Conservation (phyloP, 2,113 vertebrate genomes). For the Embiotoca jacksoni region DNA sequence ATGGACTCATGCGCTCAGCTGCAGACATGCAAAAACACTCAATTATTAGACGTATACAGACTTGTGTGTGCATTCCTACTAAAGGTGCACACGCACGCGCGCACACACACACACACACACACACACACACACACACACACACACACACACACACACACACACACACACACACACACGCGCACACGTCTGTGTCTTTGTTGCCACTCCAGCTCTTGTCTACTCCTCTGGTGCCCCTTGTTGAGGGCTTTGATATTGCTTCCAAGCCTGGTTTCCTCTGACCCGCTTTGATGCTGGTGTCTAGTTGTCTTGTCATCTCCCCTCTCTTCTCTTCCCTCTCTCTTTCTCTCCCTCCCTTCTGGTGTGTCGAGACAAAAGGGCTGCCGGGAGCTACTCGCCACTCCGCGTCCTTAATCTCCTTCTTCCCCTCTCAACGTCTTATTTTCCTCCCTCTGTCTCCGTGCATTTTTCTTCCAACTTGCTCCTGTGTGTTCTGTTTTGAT, state of each 20-base stretch:
- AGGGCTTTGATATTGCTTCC: conserved; percentile 75
- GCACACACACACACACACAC: neutral
- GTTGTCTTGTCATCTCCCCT: conserved; percentile 69
- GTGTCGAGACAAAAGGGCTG: conserved; percentile 34
- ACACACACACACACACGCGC: conserved; percentile 24
- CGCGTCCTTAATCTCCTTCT: conserved; percentile 62
- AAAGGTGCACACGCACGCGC: neutral
- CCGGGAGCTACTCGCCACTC: conserved; percentile 54
- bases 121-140: conserved; percentile 5
- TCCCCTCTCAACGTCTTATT: conserved; percentile 51
- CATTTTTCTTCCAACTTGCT: conserved; percentile 20
- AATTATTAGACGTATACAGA: conserved; percentile 35
- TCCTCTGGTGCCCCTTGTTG: conserved; percentile 70
- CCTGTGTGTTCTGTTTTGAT: conserved; percentile 27
- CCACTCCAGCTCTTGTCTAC: conserved; percentile 74
- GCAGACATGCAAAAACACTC: conserved; percentile 35
- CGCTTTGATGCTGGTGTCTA: conserved; percentile 77
- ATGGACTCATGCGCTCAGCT: conserved; percentile 3
- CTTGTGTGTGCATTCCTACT: conserved; percentile 34
- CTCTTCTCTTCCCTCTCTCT: conserved; percentile 16
- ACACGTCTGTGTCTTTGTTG: conserved; percentile 60
- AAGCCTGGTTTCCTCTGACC: conserved; percentile 76
- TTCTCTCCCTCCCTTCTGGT: conserved; percentile 32
- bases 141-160: conserved; percentile 18
- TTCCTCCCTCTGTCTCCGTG: conserved; percentile 38